These are phyloP conservation scores for Uria aalge DNA, from an alignment of 2,113 vertebrate species.

Conservation along the genomic window DNA sequence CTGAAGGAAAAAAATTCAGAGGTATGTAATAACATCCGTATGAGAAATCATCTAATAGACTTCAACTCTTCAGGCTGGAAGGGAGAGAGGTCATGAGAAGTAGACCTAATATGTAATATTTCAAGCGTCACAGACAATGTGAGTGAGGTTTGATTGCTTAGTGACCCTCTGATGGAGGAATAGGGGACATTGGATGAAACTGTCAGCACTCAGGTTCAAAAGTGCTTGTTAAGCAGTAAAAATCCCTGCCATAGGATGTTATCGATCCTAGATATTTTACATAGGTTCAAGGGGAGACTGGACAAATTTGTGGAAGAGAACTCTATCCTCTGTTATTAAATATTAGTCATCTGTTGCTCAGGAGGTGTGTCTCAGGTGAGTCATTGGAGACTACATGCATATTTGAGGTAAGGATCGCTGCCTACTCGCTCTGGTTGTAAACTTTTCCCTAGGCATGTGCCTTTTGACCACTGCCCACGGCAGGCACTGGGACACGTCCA, in stretches of 20 bases:
- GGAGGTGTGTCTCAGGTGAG: not conserved
- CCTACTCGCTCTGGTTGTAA: fast-evolving
- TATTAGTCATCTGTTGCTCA: not conserved
- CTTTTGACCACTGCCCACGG: not conserved
- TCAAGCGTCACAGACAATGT: not conserved
- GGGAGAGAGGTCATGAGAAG: not conserved
- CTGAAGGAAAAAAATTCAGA: not conserved
- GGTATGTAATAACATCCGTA: not conserved
- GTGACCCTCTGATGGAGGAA: not conserved
- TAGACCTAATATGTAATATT: not conserved
- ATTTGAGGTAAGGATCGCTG: fast-evolving
- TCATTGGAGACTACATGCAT: not conserved
- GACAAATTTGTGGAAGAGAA: not conserved
- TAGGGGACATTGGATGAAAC: not conserved
- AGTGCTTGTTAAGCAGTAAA: not conserved
- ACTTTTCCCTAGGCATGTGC: not conserved
- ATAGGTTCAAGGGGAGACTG: not conserved
- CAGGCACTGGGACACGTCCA: not conserved
- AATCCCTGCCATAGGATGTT: not conserved
- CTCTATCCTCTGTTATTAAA: not conserved
- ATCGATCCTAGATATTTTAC: not conserved
- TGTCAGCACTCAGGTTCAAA: not conserved
- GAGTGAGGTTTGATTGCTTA: not conserved
- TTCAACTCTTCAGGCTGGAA: not conserved
- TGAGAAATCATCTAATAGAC: not conserved